phyloP scores from a whole-genome alignment of 1,140 invertebrate species.

The Muscidifurax raptorellus region DNA sequence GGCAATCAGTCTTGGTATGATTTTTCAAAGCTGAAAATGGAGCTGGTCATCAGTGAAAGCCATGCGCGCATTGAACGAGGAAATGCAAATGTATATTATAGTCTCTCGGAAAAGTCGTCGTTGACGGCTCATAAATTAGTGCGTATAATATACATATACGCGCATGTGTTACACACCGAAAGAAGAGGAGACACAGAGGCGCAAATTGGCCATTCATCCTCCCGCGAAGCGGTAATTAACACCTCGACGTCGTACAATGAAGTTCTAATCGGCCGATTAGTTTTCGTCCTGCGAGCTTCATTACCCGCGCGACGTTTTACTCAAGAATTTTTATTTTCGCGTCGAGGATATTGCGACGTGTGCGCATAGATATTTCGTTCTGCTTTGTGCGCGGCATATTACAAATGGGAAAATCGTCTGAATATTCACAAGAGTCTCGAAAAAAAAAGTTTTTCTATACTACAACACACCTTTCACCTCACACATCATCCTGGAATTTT shows the following conservation, averaged over 20 bases:
- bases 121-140: slow-evolving; percentile 45
- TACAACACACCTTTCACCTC: slow-evolving; percentile 36
- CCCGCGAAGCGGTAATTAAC: slow-evolving; percentile 36
- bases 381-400: too few relatives aligned
- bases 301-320: neutral
- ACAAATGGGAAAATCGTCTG: too few relatives aligned
- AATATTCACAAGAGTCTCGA: neutral
- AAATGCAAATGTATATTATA: slow-evolving; percentile 42
- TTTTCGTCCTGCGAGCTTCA: slow-evolving; percentile 34
- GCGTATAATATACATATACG: neutral
- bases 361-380: too few relatives aligned
- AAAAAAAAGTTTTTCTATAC: neutral
- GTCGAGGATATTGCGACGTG: too few relatives aligned
- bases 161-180: neutral
- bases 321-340: neutral
- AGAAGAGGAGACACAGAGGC: neutral
- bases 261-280: slow-evolving; percentile 47
- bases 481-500: slow-evolving; percentile 39
- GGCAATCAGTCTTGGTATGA: slow-evolving; percentile 1
- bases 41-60: neutral
- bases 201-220: slow-evolving; percentile 33
- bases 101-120: neutral
- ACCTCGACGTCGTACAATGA: slow-evolving; percentile 11
- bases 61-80: neutral
- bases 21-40: slow-evolving; percentile 22